Conservation (phyloP, 2,797 vertebrate species). For the Phoebastria nigripes region DNA sequence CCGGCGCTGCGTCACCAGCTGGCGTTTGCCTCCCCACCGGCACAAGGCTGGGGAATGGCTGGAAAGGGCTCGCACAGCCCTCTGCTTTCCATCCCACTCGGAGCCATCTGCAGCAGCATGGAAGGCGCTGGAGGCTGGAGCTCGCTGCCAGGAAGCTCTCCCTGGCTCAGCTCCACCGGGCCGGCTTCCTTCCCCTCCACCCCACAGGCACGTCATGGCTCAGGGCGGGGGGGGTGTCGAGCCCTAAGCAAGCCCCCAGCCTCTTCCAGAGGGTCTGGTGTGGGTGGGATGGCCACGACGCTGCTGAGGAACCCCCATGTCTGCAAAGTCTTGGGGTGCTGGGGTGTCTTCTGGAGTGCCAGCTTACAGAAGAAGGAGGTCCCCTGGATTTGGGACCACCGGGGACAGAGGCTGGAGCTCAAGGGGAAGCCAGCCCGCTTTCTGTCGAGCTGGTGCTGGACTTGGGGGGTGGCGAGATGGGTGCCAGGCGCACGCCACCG, state of each 20-base stretch:
- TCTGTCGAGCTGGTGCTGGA: accelerated
- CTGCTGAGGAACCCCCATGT: background rate
- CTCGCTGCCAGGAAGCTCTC: conserved; percentile 13
- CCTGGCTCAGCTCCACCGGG: background rate
- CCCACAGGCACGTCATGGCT: background rate
- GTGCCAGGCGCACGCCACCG: accelerated
- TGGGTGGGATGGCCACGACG: accelerated
- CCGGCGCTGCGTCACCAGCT: background rate
- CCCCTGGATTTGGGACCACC: background rate
- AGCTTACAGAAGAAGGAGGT: background rate
- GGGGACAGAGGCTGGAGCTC: background rate
- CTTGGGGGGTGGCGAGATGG: background rate
- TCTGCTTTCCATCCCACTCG: accelerated
- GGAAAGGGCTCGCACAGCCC: background rate
- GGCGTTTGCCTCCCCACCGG: background rate
- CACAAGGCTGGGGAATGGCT: background rate
- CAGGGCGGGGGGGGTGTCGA: accelerated
- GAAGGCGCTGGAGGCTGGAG: background rate
- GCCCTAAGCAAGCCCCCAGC: background rate
- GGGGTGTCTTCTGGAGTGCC: background rate
- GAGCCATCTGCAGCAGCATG: background rate
- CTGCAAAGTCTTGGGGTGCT: background rate
- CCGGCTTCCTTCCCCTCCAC: conserved; percentile 34
- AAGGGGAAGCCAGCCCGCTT: background rate
- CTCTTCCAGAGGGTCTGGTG: background rate